Conservation (phyloP, 2,888 invertebrate genomes). For the Timema podura region DNA sequence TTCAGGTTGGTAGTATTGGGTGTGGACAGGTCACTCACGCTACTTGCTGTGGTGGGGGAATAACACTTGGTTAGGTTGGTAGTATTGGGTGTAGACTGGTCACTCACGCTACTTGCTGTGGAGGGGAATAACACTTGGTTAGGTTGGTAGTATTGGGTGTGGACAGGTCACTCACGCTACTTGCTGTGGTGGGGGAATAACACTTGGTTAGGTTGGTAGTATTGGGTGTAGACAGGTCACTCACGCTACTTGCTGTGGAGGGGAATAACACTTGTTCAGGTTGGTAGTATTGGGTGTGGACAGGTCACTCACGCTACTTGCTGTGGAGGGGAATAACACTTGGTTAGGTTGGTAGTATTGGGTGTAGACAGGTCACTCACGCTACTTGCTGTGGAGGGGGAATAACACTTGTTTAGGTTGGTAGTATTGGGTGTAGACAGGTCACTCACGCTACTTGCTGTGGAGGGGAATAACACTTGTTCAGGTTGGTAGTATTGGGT, state of each 20-base stretch:
- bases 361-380: slow-evolving; percentile 68
- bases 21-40: slow-evolving; percentile 69
- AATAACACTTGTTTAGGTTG: no score
- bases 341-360: slow-evolving; percentile 36
- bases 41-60: slow-evolving; percentile 58
- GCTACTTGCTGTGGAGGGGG: slow-evolving; percentile 61
- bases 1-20: slow-evolving; percentile 41
- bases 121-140: no score
- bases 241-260: slow-evolving; percentile 66
- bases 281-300: slow-evolving; percentile 52
- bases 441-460: slow-evolving; percentile 76
- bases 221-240: slow-evolving; percentile 65
- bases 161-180: slow-evolving; percentile 73
- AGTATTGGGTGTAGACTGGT: slow-evolving; percentile 59
- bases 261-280: no score
- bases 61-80: no score
- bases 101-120: slow-evolving; percentile 72
- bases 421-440: slow-evolving; percentile 55
- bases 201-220: no score
- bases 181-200: slow-evolving; percentile 51
- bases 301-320: slow-evolving; percentile 73
- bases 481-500: slow-evolving; percentile 41
- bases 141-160: slow-evolving; percentile 45
- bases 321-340: slow-evolving; percentile 43
- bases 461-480: no score